Base-by-base conservation (phyloP, 1,140 invertebrate species). In the Oncopodura yosiiana region DNA sequence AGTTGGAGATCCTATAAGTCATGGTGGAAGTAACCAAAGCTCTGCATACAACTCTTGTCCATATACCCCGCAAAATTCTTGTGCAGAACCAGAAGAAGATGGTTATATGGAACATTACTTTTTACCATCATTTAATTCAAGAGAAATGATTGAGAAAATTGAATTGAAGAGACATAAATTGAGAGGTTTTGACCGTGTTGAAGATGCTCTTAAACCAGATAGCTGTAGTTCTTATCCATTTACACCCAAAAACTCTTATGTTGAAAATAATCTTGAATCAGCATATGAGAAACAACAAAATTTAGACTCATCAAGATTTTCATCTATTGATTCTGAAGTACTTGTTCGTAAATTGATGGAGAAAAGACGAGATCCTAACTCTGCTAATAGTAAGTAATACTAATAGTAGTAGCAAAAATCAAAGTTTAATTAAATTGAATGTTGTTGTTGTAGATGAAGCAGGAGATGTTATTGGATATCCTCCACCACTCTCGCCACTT, bases 81-180 rank as follows among this genome's bases (percentile, higher is more conserved):
- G 56, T 51, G 58, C 63, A 8, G 67, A 65, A 34, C 60, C 52
- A 11, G 66, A 58, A 29, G n/a, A n/a, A n/a, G 65, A 68, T 45
- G 61, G 61, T 24, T 57, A 39, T 43, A n/a, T n/a, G 19, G 53
- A 63, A 44, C 46, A 52, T 37, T 59, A 63, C 46, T 59, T 62
- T 53, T 53, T 69, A 9, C 67, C 67, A 18, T 66, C 65, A n/a
- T 69, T 69, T 51, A 67, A 69, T 49, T 66, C 66, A n/a, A 48
- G 67, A 21, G 67, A 68, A 27, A 67, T 69, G 67, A 64, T 69
- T 44, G 67, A 68, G 38, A 68, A 67, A 49, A 68, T 69, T 16
- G 67, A 68, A 53, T 48, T 57, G 11, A 68, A 67, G 34, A 30
- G 67, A 27, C 58, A 59, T 18, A 62, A 67, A 37, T 45, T 68